Evolutionary conservation across 2,113 vertebrate species (phyloP).

Genomic region (Channa maculata): DNA sequence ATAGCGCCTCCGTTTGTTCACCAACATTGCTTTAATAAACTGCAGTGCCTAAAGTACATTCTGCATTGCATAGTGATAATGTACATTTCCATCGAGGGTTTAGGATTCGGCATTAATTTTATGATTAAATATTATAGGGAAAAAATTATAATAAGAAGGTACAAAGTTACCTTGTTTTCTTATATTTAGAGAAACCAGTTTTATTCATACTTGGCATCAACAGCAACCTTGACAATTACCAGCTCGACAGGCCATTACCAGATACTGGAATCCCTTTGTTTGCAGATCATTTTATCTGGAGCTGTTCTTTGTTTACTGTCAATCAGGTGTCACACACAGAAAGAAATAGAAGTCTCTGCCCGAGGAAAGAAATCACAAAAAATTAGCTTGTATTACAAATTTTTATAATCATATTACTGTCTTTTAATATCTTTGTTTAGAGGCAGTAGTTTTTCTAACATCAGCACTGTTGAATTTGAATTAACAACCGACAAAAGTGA

Average conservation of each 20-base stretch:
- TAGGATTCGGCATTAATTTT: neutral
- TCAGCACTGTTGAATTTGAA: neutral
- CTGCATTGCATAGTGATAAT: too few species aligned
- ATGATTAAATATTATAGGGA: too few species aligned
- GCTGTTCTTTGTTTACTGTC: slow-evolving; percentile 4
- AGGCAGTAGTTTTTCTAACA: neutral
- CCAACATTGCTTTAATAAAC: too few species aligned
- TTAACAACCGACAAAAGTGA: neutral
- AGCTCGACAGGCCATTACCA: neutral
- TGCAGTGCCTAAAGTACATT: too few species aligned
- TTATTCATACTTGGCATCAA: slow-evolving; percentile 5
- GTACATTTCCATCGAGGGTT: neutral
- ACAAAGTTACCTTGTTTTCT: neutral
- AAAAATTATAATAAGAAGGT: neutral
- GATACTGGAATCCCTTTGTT: neutral
- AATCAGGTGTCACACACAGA: neutral
- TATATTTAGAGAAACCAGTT: neutral
- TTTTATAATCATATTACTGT: neutral
- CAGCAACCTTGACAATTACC: slow-evolving; percentile 4
- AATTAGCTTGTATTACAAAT: neutral
- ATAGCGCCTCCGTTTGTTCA: too few species aligned
- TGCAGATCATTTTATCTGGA: slow-evolving; percentile 3
- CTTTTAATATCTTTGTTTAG: neutral
- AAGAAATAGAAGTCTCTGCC: neutral
- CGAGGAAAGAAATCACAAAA: neutral